These are phyloP conservation scores for Meda fulgida DNA, from an alignment of 2,797 vertebrate genomes.

Conservation along the genomic window DNA sequence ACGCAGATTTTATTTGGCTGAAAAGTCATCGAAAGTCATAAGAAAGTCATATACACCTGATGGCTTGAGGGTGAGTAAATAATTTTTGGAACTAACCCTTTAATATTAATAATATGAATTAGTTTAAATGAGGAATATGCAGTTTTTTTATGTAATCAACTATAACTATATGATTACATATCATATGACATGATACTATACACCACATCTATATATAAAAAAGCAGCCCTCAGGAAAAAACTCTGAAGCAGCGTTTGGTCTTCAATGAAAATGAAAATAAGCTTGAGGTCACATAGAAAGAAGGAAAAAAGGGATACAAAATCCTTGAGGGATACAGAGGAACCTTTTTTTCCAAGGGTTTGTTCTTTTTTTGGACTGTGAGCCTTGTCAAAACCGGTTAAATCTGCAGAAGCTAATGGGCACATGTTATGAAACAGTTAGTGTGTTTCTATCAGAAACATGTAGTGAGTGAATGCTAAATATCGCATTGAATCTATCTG, in stretches of 20 bases:
- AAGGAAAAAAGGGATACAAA: constrained; percentile 68
- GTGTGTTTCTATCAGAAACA: constrained; percentile 38
- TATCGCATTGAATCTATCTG: neutral
- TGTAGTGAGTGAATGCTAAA: neutral
- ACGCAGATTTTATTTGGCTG: too few species aligned
- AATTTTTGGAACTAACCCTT: too few species aligned
- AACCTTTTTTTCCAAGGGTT: constrained; percentile 45
- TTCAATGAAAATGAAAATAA: constrained; percentile 69
- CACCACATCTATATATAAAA: neutral
- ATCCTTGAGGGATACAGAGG: constrained; percentile 57
- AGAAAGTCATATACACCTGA: too few species aligned
- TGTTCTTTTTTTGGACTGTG: constrained; percentile 67
- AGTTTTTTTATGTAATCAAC: neutral
- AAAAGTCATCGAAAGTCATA: too few species aligned
- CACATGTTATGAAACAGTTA: constrained; percentile 57
- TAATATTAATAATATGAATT: neutral
- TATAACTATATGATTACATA: neutral
- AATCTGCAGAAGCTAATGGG: constrained; percentile 63
- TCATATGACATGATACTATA: neutral
- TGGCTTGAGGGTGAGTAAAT: too few species aligned
- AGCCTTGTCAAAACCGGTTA: constrained; percentile 70
- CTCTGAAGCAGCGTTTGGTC: constrained; percentile 66
- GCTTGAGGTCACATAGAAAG: constrained; percentile 72
- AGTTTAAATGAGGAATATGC: neutral
- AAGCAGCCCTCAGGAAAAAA: constrained; percentile 41